Evolutionary conservation across 2,113 vertebrate genomes (phyloP), one percentile per base, ranked within the genome.

Genomic region (Zeus faber): DNA sequence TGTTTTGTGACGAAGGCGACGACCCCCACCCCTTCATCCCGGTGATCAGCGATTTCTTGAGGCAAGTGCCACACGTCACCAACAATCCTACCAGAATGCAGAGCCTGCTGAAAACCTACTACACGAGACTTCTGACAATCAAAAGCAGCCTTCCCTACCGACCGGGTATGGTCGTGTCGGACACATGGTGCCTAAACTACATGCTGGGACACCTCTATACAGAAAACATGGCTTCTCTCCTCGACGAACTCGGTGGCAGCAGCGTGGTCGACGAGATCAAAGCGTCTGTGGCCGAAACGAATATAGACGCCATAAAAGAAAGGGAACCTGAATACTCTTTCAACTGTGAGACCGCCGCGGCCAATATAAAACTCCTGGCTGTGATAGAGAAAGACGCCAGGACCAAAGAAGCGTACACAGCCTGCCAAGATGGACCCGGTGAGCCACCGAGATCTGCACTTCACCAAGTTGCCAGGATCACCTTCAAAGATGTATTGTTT

Each of bases 51-150:
- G 46, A 51, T 27, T 78, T 62, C 46, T 49, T 71, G 46, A 67
- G 60, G 40, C 56, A 62, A 44, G 53, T 65, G 6, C 67, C 67
- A 6, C 5, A 71, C 45, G 65, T 74, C 7, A 59, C 63, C 5
- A 74, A 77, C 56, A 77, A 67, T 22, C 65, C 68, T 13, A 48
- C 7, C 17, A 63, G 54, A 39, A 77, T 73, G 74, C 63, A 0
- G 33, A 14, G 64, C 50, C 44, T 50, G 66, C 35, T 58, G 41
- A 24, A 60, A 26, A 66, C 65, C 65, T 77, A 67, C 58, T 4
- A 31, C 24, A 17, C 13, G 16, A 29, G 3, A 11, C 5, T 40
- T 21, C n/a, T 3, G n/a, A 29, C 11, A 17, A 17, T 1, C 16
- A 13, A 5, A n/a, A 14, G 14, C 11, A 2, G 13, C 10, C 2